A percentile compares a stretch with the other conserved stretches of the same genome.
Evolutionary conservation across 2,113 vertebrate species (phyloP).

Genomic region (Hippocampus barbouri): DNA sequence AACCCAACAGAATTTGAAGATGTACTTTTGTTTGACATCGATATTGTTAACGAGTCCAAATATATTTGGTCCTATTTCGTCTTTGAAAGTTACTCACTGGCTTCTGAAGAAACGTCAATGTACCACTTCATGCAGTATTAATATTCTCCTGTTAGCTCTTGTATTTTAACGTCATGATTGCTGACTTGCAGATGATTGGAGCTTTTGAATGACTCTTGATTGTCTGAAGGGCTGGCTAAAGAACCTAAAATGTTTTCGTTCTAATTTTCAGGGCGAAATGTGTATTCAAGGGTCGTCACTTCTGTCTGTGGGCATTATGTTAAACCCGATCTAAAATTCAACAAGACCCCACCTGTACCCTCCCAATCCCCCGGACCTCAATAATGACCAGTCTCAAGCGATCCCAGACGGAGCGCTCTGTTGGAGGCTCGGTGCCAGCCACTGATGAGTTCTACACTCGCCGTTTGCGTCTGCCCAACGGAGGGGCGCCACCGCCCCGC

Average conservation of each 20-base stretch:
- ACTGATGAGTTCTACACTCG: slow-evolving; percentile 95
- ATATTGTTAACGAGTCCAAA: not conserved
- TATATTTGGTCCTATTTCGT: too few relatives aligned
- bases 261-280: slow-evolving; percentile 48
- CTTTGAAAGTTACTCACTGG: not conserved
- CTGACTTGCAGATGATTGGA: not conserved
- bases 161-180: not conserved
- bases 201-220: not conserved
- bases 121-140: not conserved
- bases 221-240: not conserved
- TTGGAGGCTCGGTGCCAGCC: slow-evolving; percentile 84
- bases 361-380: slow-evolving; percentile 36
- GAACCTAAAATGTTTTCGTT: slow-evolving; percentile 3
- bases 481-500: slow-evolving; percentile 88
- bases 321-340: slow-evolving; percentile 43
- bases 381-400: slow-evolving; percentile 98
- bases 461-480: slow-evolving; percentile 92
- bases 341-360: slow-evolving; percentile 33
- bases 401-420: slow-evolving; percentile 94
- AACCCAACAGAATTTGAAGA: not conserved
- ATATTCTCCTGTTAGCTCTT: not conserved
- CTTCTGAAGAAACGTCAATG: not conserved
- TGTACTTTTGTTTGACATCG: not conserved
- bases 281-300: slow-evolving; percentile 37
- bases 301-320: slow-evolving; percentile 46